Evolutionary conservation across 2,888 invertebrate species (phyloP), one percentile per base, ranked within the genome.

Genomic region (Urechis unicinctus): DNA sequence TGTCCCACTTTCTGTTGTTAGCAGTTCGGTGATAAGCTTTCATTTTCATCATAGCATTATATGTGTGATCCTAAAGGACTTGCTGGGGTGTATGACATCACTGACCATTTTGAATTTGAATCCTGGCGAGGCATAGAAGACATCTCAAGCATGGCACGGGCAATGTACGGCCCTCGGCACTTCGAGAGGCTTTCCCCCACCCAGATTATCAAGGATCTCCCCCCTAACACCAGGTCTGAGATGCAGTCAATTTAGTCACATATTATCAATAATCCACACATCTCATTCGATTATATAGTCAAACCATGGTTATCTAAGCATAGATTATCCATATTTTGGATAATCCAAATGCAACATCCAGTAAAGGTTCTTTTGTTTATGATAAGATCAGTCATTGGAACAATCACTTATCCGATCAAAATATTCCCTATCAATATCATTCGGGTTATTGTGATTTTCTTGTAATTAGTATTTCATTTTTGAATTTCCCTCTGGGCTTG

Each of bases 11-110:
- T n/a, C n/a, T n/a, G n/a, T n/a, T n/a, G n/a, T n/a, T n/a, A n/a
- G n/a, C n/a, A n/a, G n/a, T n/a, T n/a, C n/a, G n/a, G n/a, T n/a
- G n/a, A n/a, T n/a, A n/a, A n/a, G n/a, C n/a, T n/a, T n/a, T n/a
- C n/a, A n/a, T n/a, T n/a, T n/a, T n/a, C n/a, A n/a, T n/a, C n/a
- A n/a, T n/a, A n/a, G n/a, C n/a, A n/a, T n/a, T n/a, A n/a, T n/a
- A n/a, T n/a, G 21, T 24, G 28, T 51, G 28, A 29, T 51, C 25
- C 6, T 25, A 1, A 61, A 75, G 75, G 75, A 45, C 57, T 75
- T 25, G 71, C 74, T 52, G 75, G 75, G n/a, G 73, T 74, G 17
- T 75, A 74, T 57, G 63, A 74, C 57, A 73, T 75, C 41, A 66
- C 61, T n/a, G 71, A 73, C 41, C 75, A 75, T 57, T 75, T 67